Evolutionary conservation across 2,888 invertebrate genomes (phyloP).

Genomic region (Acanthosepion esculentum): DNA sequence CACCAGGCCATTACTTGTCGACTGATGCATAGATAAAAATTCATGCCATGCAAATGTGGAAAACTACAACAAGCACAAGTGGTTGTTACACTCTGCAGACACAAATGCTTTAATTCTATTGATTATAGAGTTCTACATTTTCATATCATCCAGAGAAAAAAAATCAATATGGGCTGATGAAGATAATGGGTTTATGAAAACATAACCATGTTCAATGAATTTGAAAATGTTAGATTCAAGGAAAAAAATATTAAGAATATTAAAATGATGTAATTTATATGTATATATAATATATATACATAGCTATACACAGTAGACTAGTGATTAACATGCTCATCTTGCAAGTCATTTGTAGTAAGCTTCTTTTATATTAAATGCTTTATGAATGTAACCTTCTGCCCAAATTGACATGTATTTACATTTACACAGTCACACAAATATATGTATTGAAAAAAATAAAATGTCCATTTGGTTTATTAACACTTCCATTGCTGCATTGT

Average conservation of each 20-base stretch:
- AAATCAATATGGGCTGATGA: background rate
- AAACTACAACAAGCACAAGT: background rate
- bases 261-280: background rate
- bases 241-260: background rate
- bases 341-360: no score
- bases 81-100: slow-evolving; percentile 2
- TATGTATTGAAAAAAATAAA: background rate
- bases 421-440: background rate
- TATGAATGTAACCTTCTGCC: background rate
- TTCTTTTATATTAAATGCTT: no score
- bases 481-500: no score
- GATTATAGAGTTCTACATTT: background rate
- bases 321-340: no score
- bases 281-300: background rate
- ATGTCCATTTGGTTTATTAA: no score
- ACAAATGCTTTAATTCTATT: background rate
- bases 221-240: background rate
- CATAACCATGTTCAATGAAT: background rate
- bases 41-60: background rate
- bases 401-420: background rate
- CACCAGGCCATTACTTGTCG: background rate
- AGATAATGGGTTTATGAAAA: background rate
- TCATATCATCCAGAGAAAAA: background rate
- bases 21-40: background rate
- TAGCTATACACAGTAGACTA: no score